Evolutionary conservation across 2,113 vertebrate genomes (phyloP), one percentile per base, ranked within the genome.

Genomic region (Lepisosteus osseus): DNA sequence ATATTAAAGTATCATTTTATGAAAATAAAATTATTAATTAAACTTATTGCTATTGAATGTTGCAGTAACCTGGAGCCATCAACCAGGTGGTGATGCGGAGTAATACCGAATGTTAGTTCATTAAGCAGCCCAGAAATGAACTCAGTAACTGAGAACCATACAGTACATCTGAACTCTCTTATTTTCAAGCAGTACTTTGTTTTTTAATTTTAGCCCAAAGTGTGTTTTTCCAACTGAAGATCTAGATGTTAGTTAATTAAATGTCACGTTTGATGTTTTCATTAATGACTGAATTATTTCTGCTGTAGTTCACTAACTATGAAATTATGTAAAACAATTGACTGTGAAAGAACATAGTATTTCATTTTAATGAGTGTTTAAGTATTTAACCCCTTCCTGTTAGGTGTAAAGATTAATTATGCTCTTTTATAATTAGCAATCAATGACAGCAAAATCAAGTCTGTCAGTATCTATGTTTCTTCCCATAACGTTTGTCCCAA

Each of bases 231-330:
- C 14, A 59, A n/a, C 4, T 8, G 63, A 29, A 43, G 55, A 9
- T 43, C 54, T 66, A n/a, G 54, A 40, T 45, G 41, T 14, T 61
- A 79, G 84, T 87, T 90, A 91, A 92, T 89, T 89, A 90, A 91
- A 90, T 88, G 89, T 85, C 86, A 88, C 66, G 83, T 89, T 64
- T 83, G 84, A 88, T 86, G 83, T 56, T 67, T 72, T 56, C 62
- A 42, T 65, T 56, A 47, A 72, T 72, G 51, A 72, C 42, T 15
- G 7, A 55, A 72, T 65, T 65, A 55, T 17, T 55, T 66, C 56
- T 57, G 41, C 54, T 40, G 57, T 54, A 67, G 64, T 44, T 59
- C 54, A 57, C 64, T 59, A 67, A 54, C n/a, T 67, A 42, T 29
- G 15, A 66, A 72, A 67, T 67, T 17, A 59, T 56, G 9, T 11